A percentile compares a stretch with the other conserved stretches of the same genome.
Evolutionary conservation across 2,113 vertebrate genomes (phyloP).

Genomic region (Macquaria australasica): DNA sequence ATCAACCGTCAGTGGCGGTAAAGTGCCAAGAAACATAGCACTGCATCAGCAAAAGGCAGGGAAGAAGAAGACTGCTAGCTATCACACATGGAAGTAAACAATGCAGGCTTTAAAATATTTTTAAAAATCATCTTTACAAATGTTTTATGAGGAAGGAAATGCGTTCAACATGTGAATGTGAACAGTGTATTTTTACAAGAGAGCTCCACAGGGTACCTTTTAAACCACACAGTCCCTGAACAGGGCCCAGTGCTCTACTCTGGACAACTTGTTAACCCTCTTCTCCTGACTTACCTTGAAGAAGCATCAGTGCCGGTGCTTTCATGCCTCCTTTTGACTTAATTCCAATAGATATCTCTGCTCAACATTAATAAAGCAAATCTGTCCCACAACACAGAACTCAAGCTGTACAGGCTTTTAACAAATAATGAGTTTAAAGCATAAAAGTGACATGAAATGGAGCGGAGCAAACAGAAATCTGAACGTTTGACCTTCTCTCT

Average conservation of each 20-base stretch:
- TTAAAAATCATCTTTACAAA: too few relatives aligned
- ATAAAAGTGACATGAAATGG: background rate
- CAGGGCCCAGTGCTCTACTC: background rate
- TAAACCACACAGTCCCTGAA: background rate
- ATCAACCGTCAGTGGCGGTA: background rate
- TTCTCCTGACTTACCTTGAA: background rate
- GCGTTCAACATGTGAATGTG: background rate
- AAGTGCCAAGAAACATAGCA: background rate
- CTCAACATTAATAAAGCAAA: background rate
- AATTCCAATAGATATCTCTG: background rate
- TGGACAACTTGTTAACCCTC: background rate
- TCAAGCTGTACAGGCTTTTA: background rate
- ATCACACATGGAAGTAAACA: background rate
- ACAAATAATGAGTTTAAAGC: background rate
- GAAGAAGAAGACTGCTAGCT: background rate
- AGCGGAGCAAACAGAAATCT: background rate
- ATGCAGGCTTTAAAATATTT: background rate
- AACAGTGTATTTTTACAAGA: background rate
- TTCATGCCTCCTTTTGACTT: background rate
- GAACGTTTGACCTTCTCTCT: conserved; percentile 7
- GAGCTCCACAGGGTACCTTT: background rate
- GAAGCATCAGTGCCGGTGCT: background rate
- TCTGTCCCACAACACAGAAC: background rate
- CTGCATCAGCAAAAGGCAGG: background rate
- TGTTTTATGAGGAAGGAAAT: background rate